A percentile compares a stretch with the other conserved stretches of the same genome.
Evolutionary conservation across 2,888 invertebrate genomes (phyloP).

Genomic region (Drosophila percnosoma): DNA sequence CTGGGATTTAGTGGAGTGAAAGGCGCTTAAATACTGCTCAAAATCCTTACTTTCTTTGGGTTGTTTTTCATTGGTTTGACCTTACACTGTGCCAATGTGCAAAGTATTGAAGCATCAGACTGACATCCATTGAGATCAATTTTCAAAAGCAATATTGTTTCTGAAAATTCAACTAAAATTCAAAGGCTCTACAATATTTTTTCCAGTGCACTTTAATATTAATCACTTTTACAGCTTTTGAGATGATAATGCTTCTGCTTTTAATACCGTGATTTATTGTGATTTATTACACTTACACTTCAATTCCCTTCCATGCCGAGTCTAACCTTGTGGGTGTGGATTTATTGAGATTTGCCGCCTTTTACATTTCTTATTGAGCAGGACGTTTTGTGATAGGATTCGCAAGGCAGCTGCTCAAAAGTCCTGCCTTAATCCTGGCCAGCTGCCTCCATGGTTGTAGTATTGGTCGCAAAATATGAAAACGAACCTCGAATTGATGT

Average conservation of each 20-base stretch:
- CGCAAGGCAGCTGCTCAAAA: slow-evolving; percentile 58
- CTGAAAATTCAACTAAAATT: background rate
- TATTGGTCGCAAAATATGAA: slow-evolving; percentile 35
- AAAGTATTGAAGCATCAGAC: too few relatives aligned
- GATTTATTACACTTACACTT: background rate
- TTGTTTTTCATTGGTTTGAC: background rate
- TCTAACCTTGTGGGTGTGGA: background rate
- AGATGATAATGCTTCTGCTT: background rate
- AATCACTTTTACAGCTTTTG: background rate
- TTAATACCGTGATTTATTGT: background rate
- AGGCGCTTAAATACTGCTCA: background rate
- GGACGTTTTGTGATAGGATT: slow-evolving; percentile 52
- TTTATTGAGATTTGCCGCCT: background rate
- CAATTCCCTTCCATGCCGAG: background rate
- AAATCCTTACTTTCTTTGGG: background rate
- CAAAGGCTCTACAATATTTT: background rate
- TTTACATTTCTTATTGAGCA: background rate
- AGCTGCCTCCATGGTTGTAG: slow-evolving; percentile 32
- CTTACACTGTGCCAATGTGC: background rate
- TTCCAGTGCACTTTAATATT: background rate
- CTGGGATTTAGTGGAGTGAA: slow-evolving; percentile 15
- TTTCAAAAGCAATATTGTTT: background rate
- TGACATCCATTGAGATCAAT: too few relatives aligned
- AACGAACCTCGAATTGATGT: background rate
- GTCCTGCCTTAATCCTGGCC: background rate